Evolutionary conservation across 2,113 vertebrate genomes (phyloP).

Genomic region (Mastomys natalensis): DNA sequence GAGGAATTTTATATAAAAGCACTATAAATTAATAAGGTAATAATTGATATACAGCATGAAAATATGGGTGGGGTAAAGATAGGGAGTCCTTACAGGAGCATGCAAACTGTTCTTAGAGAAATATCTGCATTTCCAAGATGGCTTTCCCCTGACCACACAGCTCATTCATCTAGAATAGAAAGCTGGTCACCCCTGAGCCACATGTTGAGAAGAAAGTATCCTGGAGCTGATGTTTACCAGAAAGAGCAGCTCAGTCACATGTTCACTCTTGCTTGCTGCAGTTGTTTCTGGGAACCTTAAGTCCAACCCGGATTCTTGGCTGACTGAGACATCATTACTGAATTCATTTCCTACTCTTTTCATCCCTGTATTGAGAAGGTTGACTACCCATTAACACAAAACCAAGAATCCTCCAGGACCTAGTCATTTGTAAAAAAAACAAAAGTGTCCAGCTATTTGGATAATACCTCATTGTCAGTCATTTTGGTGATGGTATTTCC

Average conservation of each 20-base stretch:
- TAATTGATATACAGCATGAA: neutral
- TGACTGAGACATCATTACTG: neutral
- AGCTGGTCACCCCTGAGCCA: neutral
- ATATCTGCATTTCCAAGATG: neutral
- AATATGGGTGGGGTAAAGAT: neutral
- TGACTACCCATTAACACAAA: neutral
- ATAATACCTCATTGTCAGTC: fast-evolving
- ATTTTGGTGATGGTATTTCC: neutral
- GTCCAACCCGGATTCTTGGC: neutral
- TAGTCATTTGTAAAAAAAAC: neutral
- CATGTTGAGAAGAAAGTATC: neutral
- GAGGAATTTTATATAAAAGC: neutral
- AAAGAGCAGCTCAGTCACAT: neutral
- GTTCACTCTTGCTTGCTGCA: no score
- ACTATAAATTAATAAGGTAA: neutral
- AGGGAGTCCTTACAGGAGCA: fast-evolving
- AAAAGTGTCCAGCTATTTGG: neutral
- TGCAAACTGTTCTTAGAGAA: neutral
- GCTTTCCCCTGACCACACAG: neutral
- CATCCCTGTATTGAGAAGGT: neutral
- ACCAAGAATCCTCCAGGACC: neutral
- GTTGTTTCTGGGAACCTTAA: neutral
- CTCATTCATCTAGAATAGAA: neutral
- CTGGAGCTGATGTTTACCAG: neutral
- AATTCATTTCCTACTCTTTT: neutral